These are phyloP conservation scores for Serilophus lunatus DNA, from an alignment of 2,113 vertebrate species.

Conservation along the genomic window DNA sequence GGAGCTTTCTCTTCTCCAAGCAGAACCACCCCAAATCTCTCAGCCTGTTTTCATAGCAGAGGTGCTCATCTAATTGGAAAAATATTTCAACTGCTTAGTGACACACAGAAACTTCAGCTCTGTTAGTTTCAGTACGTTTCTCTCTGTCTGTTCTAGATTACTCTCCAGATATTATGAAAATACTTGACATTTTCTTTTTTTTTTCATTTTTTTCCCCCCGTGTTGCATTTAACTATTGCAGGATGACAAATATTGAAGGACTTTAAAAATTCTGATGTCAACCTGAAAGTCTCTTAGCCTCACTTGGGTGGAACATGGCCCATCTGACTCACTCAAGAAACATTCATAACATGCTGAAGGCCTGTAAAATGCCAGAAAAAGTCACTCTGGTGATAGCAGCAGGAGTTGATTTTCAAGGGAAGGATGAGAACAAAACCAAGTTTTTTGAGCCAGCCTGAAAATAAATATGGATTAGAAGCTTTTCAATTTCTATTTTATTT, in stretches of 20 bases:
- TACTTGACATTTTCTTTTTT: background rate
- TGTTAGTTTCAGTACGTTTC: background rate
- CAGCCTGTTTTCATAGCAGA: background rate
- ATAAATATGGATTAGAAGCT: background rate
- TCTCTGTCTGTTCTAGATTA: background rate
- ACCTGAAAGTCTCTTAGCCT: background rate
- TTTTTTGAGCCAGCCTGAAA: background rate
- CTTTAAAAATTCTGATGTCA: slow-evolving; percentile 2
- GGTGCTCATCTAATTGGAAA: background rate
- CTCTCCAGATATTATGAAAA: background rate
- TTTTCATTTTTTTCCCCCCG: rapidly evolving
- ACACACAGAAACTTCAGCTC: background rate
- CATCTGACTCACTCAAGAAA: slow-evolving; percentile 31
- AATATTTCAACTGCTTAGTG: background rate
- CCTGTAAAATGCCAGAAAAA: background rate
- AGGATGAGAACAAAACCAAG: background rate
- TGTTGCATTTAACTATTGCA: background rate
- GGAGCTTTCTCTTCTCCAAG: background rate
- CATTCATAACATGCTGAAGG: background rate
- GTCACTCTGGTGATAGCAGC: background rate
- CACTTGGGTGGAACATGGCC: background rate
- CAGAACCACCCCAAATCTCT: background rate
- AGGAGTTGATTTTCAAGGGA: background rate
- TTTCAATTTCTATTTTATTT: background rate
- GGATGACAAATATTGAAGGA: background rate